Percentiles rank a stretch among this genome's conserved stretches.
These are phyloP conservation scores for Psylliodes chrysocephalus DNA, from an alignment of 2,888 invertebrate species.

Conservation along the genomic window DNA sequence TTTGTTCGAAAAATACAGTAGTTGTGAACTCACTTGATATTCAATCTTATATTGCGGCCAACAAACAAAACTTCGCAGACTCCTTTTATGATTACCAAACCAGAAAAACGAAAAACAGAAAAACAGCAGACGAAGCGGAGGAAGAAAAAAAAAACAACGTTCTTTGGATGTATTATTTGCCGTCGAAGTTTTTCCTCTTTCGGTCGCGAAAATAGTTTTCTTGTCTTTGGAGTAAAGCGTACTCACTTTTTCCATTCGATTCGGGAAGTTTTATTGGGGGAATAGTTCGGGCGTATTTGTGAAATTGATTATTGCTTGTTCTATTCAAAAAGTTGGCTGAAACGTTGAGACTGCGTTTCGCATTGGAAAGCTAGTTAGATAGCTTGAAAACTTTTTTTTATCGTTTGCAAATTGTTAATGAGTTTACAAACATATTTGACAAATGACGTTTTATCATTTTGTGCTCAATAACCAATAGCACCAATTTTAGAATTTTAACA, in stretches of 20 bases:
- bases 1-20: conserved; percentile 3
- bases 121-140: no score
- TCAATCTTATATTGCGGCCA: conserved; percentile 9
- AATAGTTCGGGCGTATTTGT: conserved; percentile 14
- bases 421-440: no score
- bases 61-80: conserved; percentile 8
- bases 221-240: conserved; percentile 11
- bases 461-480: no score
- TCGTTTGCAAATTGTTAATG: no score
- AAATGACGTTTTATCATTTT: no score
- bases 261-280: conserved; percentile 7
- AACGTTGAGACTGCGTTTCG: no score
- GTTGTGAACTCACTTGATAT: conserved; percentile 12
- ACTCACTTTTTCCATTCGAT: conserved; percentile 16
- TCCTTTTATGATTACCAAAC: conserved; percentile 6
- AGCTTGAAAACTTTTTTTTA: no score
- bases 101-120: no score
- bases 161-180: conserved; percentile 15
- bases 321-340: not conserved
- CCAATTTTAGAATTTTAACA: no score
- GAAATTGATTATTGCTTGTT: conserved; percentile 9
- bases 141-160: conserved; percentile 6
- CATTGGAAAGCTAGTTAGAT: no score
- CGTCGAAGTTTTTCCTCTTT: conserved; percentile 8
- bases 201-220: conserved; percentile 1